Percentiles rank a stretch among this genome's conserved stretches.
Conservation (phyloP, 2,888 invertebrate genomes). For the Cantharis rustica region DNA sequence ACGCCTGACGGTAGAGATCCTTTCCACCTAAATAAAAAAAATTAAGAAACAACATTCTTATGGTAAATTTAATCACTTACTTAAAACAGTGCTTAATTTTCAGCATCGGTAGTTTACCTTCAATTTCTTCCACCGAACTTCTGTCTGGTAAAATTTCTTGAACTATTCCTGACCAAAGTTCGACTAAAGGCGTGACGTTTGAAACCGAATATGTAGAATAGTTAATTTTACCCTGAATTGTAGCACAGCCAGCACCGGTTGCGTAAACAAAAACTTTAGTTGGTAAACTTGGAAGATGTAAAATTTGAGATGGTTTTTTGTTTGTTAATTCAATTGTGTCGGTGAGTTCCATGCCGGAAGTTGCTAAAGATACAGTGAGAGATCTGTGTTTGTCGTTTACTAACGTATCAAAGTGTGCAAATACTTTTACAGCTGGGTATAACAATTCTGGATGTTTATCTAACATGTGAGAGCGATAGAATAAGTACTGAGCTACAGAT, state of each 20-base stretch:
- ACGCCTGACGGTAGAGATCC: constrained; percentile 65
- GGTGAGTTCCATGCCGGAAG: constrained; percentile 73
- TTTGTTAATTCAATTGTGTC: constrained; percentile 67
- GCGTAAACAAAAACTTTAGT: constrained; percentile 74
- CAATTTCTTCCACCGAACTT: constrained; percentile 67
- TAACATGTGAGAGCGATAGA: constrained; percentile 68
- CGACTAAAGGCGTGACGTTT: constrained; percentile 62
- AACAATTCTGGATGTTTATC: constrained; percentile 66
- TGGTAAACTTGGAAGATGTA: constrained; percentile 67
- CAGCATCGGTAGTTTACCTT: constrained; percentile 67
- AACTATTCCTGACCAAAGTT: constrained; percentile 67
- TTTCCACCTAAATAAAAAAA: constrained; percentile 61
- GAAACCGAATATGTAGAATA: constrained; percentile 67
- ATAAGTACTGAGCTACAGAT: constrained; percentile 67
- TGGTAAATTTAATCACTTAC: constrained; percentile 47
- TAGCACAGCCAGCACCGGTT: constrained; percentile 71
- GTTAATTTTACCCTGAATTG: constrained; percentile 67
- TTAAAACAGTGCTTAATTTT: constrained; percentile 68
- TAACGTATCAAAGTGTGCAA: constrained; percentile 63
- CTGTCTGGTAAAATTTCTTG: constrained; percentile 67
- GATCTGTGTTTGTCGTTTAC: constrained; percentile 66
- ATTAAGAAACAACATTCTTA: background rate
- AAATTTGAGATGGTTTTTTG: constrained; percentile 58
- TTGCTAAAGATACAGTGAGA: constrained; percentile 69
- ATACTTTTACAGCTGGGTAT: constrained; percentile 66